Conservation (phyloP, 2,113 vertebrate species). For the Stigmatopora argus region DNA sequence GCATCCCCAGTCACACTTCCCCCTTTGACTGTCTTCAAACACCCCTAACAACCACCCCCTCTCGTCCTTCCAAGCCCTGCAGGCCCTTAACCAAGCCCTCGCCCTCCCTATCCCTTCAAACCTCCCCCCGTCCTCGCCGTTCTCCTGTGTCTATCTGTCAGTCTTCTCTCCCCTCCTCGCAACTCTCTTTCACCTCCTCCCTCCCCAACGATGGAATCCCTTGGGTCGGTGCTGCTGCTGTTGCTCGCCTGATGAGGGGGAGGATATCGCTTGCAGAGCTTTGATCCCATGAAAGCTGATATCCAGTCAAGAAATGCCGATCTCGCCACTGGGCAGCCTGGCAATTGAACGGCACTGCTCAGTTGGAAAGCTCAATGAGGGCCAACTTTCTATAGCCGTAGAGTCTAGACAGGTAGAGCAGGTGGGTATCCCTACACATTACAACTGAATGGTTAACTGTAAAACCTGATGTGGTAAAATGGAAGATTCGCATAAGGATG, state of each 20-base stretch:
- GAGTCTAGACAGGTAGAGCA: conserved; percentile 64
- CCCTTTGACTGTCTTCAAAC: conserved; percentile 59
- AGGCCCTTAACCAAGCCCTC: conserved; percentile 63
- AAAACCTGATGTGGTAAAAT: neutral
- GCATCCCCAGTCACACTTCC: conserved; percentile 43
- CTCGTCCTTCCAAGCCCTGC: conserved; percentile 55
- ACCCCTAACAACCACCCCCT: conserved; percentile 58
- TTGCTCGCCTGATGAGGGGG: conserved; percentile 63
- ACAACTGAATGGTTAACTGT: conserved; percentile 28
- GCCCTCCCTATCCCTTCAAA: conserved; percentile 49
- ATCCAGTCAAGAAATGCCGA: conserved; percentile 62
- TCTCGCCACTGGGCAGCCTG: conserved; percentile 62
- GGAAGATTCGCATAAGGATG: conserved; percentile 2
- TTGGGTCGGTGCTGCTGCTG: conserved; percentile 58
- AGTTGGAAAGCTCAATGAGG: conserved; percentile 48
- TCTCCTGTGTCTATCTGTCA: conserved; percentile 16
- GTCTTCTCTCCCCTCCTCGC: conserved; percentile 24
- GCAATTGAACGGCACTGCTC: conserved; percentile 64
- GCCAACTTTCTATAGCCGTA: conserved; percentile 48
- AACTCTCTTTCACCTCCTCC: conserved; percentile 26
- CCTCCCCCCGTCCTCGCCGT: conserved; percentile 36
- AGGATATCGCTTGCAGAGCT: conserved; percentile 68
- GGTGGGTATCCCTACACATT: conserved; percentile 28
- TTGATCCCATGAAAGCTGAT: conserved; percentile 74
- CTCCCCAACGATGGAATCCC: conserved; percentile 43